These are phyloP conservation scores for Ceriagrion tenellum DNA, from an alignment of 2,888 invertebrate genomes.

Conservation along the genomic window DNA sequence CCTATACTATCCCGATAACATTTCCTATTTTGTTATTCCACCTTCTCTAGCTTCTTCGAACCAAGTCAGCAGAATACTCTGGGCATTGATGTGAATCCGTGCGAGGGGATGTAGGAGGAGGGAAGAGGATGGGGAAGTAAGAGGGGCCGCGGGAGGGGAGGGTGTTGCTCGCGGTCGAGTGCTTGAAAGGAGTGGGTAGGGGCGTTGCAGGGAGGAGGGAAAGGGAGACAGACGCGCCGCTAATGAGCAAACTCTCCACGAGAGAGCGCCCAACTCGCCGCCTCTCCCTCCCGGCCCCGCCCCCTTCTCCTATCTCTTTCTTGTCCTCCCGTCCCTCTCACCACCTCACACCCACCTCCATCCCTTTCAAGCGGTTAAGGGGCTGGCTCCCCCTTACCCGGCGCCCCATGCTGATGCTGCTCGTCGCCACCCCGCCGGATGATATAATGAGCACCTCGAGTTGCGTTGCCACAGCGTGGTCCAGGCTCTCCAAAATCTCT, in stretches of 20 bases:
- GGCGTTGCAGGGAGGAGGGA: neutral
- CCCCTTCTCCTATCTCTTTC: neutral
- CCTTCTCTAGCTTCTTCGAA: too few species aligned
- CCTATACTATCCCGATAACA: too few species aligned
- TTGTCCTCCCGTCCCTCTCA: neutral
- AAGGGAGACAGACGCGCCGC: neutral
- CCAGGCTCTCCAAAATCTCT: too few species aligned
- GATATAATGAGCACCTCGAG: too few species aligned
- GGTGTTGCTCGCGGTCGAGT: neutral
- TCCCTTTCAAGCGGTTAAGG: neutral
- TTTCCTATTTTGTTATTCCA: too few species aligned
- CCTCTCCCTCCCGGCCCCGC: neutral
- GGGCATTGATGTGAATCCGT: too few species aligned
- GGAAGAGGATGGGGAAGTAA: neutral
- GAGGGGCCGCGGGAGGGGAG: neutral
- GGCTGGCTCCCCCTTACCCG: neutral
- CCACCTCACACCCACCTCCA: neutral
- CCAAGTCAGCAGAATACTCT: too few species aligned
- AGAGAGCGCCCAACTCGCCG: neutral
- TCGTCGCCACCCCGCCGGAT: neutral
- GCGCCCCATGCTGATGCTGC: too few species aligned
- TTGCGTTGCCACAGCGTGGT: too few species aligned
- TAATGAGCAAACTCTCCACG: slow-evolving; percentile 36
- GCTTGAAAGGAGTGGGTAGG: neutral
- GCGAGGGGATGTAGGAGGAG: neutral